phyloP scores from a whole-genome alignment of 2,888 invertebrate genomes.

The Fragum sueziense region DNA sequence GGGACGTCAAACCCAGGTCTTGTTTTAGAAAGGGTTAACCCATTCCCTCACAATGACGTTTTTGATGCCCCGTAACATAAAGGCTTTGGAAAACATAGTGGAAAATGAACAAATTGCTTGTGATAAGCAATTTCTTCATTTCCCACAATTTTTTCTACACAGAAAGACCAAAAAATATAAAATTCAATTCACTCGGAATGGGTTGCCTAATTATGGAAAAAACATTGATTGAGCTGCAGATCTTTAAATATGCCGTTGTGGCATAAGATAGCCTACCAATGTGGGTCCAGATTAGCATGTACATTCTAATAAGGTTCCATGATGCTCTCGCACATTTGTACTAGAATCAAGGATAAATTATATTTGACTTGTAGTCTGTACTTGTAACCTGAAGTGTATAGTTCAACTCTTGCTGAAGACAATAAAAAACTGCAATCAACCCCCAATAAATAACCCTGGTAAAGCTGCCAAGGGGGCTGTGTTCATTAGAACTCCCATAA shows the following conservation, averaged over 20 bases:
- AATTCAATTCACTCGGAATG: not conserved
- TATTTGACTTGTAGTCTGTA: no score
- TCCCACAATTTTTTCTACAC: no score
- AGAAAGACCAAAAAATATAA: not conserved
- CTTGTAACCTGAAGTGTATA: no score
- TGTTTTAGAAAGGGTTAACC: not conserved
- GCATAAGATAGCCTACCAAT: not conserved
- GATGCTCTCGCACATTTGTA: not conserved
- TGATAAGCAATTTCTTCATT: constrained; percentile 1
- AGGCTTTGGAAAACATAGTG: not conserved
- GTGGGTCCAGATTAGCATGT: not conserved
- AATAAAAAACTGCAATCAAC: no score
- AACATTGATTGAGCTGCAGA: not conserved
- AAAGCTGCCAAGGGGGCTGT: no score
- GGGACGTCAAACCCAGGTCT: no score
- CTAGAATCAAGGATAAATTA: no score
- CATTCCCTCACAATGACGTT: not conserved
- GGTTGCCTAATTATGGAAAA: not conserved
- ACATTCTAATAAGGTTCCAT: not conserved
- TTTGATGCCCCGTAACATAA: not conserved
- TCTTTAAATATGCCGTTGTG: no score
- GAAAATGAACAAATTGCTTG: not conserved
- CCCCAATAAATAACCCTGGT: no score
- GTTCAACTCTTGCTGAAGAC: no score
- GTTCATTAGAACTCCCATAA: no score